Conservation (phyloP, 2,113 vertebrate genomes). For the Furnarius figulus region DNA sequence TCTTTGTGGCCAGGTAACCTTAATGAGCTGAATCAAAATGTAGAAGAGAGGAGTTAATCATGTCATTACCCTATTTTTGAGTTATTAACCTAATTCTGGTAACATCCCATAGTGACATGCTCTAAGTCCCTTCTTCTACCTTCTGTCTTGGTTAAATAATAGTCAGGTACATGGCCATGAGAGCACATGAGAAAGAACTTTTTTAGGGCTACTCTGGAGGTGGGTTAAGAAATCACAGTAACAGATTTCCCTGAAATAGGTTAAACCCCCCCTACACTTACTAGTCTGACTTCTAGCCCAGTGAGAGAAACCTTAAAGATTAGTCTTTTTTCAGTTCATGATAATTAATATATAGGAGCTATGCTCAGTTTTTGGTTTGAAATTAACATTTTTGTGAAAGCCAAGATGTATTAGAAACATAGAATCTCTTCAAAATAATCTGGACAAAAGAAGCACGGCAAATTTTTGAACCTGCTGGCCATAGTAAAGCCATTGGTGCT, state of each 20-base stretch:
- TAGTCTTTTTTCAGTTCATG: background rate
- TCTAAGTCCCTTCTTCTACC: background rate
- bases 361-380: background rate
- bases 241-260: background rate
- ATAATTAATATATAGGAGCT: background rate
- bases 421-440: background rate
- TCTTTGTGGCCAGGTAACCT: background rate
- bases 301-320: background rate
- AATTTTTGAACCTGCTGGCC: background rate
- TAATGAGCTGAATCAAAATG: background rate
- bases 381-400: background rate
- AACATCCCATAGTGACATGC: no score
- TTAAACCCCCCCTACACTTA: background rate
- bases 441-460: background rate
- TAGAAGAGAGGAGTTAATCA: background rate
- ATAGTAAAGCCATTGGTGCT: background rate
- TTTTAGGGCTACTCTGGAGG: background rate
- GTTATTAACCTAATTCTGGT: background rate
- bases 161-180: fast-evolving
- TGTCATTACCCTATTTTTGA: background rate
- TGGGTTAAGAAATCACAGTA: background rate
- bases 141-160: background rate
- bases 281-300: background rate
- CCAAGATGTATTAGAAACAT: background rate
- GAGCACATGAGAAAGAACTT: background rate